phyloP scores from a whole-genome alignment of 2,888 invertebrate species.

The Pseudococcus viburni region DNA sequence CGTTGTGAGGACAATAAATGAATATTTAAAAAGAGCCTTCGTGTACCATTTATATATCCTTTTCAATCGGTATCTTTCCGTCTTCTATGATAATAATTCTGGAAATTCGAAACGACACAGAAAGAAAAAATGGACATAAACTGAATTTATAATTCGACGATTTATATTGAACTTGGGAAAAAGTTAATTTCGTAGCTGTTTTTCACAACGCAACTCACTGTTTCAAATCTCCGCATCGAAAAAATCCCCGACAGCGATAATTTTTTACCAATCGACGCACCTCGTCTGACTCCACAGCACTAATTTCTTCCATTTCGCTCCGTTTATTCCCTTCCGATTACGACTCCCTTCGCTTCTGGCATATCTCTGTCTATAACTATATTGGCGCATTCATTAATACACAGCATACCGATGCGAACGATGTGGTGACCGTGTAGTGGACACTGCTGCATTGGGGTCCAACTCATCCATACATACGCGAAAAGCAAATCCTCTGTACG shows the following conservation, averaged over 20 bases:
- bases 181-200: too few relatives aligned
- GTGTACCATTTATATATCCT: not conserved
- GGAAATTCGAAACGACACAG: too few relatives aligned
- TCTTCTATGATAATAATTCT: too few relatives aligned
- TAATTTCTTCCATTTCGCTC: not conserved
- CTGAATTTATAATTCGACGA: too few relatives aligned
- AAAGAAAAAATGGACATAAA: too few relatives aligned
- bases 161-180: too few relatives aligned
- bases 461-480: not conserved
- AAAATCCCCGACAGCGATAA: not conserved
- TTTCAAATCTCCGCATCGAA: not conserved
- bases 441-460: not conserved
- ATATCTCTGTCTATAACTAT: not conserved
- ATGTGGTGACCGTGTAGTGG: not conserved
- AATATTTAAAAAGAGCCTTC: not conserved
- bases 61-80: not conserved
- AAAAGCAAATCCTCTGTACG: conserved; percentile 30
- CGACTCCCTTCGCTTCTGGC: not conserved
- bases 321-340: conserved; percentile 13
- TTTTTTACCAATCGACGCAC: not conserved
- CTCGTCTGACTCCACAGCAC: not conserved
- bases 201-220: too few relatives aligned
- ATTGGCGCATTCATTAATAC: conserved; percentile 25
- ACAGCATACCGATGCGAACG: not conserved
- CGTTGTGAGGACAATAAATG: not conserved